phyloP scores from a whole-genome alignment of 2,797 vertebrate species.

The Thamnophis elegans region DNA sequence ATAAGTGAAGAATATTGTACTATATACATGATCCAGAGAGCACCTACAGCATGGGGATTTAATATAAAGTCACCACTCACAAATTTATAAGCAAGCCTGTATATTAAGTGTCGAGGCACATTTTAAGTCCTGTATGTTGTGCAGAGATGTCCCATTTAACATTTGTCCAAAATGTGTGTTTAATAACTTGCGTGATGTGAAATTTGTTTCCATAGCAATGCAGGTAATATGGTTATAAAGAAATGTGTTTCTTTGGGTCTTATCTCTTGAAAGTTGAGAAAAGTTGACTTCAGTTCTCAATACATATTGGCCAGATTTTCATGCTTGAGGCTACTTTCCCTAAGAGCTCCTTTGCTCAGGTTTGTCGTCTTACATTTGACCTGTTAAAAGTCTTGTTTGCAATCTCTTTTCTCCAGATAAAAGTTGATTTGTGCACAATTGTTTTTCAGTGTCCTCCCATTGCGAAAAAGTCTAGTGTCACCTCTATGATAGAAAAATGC shows the following conservation, averaged over 20 bases:
- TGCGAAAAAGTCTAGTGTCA: neutral
- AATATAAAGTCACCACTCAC: slow-evolving; percentile 14
- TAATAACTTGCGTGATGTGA: slow-evolving; percentile 24
- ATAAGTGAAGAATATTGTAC: neutral
- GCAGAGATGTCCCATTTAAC: slow-evolving; percentile 18
- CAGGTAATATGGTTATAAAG: neutral
- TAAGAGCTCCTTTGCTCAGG: neutral
- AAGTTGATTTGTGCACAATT: neutral
- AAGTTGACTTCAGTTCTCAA: neutral
- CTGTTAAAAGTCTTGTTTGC: slow-evolving; percentile 3
- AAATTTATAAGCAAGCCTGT: slow-evolving; percentile 9
- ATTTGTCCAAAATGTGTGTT: slow-evolving; percentile 45
- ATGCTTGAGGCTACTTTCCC: slow-evolving; percentile 21
- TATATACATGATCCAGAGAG: neutral
- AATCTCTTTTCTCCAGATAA: neutral
- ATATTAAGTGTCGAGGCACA: neutral
- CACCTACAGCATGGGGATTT: slow-evolving; percentile 10
- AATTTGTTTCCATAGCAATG: slow-evolving; percentile 21
- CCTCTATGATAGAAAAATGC: neutral
- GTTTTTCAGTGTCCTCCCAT: neutral
- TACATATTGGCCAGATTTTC: slow-evolving; percentile 20
- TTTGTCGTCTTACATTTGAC: neutral
- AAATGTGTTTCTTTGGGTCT: slow-evolving; percentile 4
- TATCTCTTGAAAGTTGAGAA: slow-evolving; percentile 18
- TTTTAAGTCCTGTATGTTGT: slow-evolving; percentile 20